Percentiles rank a stretch among this genome's conserved stretches.
phyloP scores from a whole-genome alignment of 2,797 vertebrate species.

The Crocodylus rhombifer region DNA sequence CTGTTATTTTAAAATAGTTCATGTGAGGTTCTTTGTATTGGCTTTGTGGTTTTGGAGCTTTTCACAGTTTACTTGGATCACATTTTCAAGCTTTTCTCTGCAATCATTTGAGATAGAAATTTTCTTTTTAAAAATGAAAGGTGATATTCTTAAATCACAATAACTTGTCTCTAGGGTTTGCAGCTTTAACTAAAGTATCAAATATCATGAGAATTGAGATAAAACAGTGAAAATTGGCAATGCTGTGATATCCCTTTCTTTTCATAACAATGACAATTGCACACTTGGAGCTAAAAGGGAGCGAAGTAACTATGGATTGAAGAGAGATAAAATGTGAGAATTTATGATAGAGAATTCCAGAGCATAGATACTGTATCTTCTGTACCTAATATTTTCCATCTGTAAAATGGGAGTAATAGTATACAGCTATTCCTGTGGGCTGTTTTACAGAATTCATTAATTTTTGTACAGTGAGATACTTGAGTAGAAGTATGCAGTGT shows the following conservation, averaged over 20 bases:
- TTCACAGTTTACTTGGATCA: background rate
- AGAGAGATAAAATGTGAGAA: background rate
- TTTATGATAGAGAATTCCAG: background rate
- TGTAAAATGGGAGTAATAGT: background rate
- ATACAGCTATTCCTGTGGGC: background rate
- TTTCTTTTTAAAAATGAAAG: constrained; percentile 16
- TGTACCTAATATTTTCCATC: background rate
- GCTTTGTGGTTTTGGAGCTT: background rate
- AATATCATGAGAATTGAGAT: background rate
- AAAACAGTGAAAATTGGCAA: constrained; percentile 29
- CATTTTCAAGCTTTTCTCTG: background rate
- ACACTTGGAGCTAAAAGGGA: constrained; percentile 3
- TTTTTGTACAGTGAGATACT: constrained; percentile 13
- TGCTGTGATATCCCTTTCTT: background rate
- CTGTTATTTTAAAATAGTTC: background rate
- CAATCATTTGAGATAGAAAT: background rate
- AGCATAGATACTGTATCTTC: background rate
- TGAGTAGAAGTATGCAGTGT: background rate
- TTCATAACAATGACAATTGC: constrained; percentile 17
- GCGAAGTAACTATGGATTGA: background rate
- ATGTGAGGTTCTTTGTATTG: background rate
- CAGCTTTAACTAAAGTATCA: constrained; percentile 11
- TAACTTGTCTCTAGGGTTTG: background rate
- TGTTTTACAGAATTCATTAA: background rate
- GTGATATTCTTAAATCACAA: constrained; percentile 32